phyloP scores from a whole-genome alignment of 1,140 invertebrate genomes.

The Arctopsyche grandis region DNA sequence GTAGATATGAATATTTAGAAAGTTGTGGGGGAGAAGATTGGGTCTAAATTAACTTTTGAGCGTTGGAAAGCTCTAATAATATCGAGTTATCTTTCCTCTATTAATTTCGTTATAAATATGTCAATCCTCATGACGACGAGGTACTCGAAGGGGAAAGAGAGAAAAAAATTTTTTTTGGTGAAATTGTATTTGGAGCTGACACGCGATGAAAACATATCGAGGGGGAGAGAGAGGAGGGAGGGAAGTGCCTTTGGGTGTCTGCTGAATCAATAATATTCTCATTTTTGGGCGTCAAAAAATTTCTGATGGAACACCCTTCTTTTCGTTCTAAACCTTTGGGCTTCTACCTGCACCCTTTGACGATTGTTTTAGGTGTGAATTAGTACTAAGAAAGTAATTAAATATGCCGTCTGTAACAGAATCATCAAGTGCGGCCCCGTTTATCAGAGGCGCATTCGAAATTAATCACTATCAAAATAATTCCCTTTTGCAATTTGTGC shows the following conservation, averaged over 20 bases:
- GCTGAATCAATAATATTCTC: constrained; percentile 37
- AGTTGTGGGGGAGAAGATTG: neutral
- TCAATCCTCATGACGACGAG: neutral
- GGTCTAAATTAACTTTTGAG: constrained; percentile 18
- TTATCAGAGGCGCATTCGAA: neutral
- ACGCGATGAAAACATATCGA: constrained; percentile 42
- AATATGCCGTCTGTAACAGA: neutral
- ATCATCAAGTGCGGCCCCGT: neutral
- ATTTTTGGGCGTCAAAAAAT: constrained; percentile 33
- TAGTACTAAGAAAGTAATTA: neutral
- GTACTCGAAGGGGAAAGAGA: neutral
- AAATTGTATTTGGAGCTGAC: constrained; percentile 38
- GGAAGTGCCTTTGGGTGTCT: neutral
- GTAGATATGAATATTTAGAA: neutral
- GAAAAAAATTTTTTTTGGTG: constrained; percentile 40
- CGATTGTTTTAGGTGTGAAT: neutral
- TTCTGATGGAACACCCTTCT: neutral
- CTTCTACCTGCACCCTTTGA: neutral
- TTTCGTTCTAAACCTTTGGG: neutral
- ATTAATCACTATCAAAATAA: neutral
- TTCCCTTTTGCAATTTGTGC: neutral
- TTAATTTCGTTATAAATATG: constrained; percentile 40
- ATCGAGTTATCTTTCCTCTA: constrained; percentile 31
- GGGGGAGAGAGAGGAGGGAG: neutral
- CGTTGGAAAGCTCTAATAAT: constrained; percentile 12